These are phyloP conservation scores for Psammodynastes pulverulentus DNA, from an alignment of 2,113 vertebrate species.

Conservation along the genomic window DNA sequence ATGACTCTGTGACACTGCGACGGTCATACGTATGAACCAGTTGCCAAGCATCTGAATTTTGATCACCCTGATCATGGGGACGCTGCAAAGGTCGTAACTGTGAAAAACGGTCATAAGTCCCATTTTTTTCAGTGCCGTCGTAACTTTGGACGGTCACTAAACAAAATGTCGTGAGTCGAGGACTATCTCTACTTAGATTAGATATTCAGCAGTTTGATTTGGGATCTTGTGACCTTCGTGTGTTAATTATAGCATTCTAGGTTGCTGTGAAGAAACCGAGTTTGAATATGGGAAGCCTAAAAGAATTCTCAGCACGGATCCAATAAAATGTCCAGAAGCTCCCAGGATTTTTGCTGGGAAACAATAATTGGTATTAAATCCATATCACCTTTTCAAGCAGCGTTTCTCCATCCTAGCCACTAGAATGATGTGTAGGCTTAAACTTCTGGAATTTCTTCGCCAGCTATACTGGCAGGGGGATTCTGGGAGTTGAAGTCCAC, in stretches of 20 bases:
- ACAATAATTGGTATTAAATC: not conserved
- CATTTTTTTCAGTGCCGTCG: not conserved
- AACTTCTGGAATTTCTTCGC: not conserved
- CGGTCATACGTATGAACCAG: not conserved
- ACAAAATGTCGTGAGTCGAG: not conserved
- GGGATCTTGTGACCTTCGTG: not conserved
- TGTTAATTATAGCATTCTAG: no score
- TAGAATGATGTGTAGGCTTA: not conserved
- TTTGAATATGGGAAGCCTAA: not conserved
- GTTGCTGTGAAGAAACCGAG: not conserved
- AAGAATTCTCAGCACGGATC: not conserved
- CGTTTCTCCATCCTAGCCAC: not conserved
- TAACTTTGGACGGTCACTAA: not conserved
- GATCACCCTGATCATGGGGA: not conserved
- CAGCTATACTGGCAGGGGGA: not conserved
- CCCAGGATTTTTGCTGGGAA: not conserved
- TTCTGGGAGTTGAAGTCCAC: not conserved
- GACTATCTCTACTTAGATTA: no score
- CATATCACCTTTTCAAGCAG: not conserved
- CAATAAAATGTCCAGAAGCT: not conserved
- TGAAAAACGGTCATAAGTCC: not conserved
- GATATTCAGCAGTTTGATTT: not conserved
- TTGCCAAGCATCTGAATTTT: not conserved
- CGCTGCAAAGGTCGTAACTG: not conserved
- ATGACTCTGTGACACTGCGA: not conserved